Evolutionary conservation across 1,140 invertebrate species (phyloP).

Genomic region (Brachionus koreanus): DNA sequence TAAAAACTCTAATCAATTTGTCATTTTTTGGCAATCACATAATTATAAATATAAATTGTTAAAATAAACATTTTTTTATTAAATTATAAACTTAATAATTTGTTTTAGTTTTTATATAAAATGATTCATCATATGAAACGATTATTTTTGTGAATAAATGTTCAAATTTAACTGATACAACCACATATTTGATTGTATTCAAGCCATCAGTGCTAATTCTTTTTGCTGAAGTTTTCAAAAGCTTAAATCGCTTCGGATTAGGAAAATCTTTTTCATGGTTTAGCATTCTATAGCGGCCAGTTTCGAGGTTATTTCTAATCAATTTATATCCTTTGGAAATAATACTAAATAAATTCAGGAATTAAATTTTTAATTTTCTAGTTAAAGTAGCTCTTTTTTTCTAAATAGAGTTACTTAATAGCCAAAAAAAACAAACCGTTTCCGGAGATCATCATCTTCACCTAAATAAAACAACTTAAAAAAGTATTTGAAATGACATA

Average conservation of each 20-base stretch:
- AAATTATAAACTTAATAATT: no score
- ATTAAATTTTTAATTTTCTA: not conserved
- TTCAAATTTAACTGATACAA: constrained; percentile 51
- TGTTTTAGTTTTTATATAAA: not conserved
- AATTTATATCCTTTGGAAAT: not conserved
- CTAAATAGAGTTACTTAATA: not conserved
- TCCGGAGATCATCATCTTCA: not conserved
- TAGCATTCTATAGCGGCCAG: constrained; percentile 65
- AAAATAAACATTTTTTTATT: no score
- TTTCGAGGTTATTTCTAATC: not conserved
- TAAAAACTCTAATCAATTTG: no score
- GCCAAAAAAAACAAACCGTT: not conserved
- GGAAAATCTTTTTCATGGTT: constrained; percentile 63
- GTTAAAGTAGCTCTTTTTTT: not conserved
- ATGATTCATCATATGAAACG: constrained; percentile 46
- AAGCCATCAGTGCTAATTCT: constrained; percentile 61
- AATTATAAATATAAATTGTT: no score
- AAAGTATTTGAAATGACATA: not conserved
- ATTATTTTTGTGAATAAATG: constrained; percentile 59
- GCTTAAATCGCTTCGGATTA: constrained; percentile 49
- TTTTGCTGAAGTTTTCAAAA: constrained; percentile 58
- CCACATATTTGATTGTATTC: constrained; percentile 59
- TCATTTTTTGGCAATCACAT: no score
- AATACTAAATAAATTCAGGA: not conserved
- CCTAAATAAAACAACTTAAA: not conserved